Evolutionary conservation across 2,113 vertebrate genomes (phyloP), one percentile per base, ranked within the genome.

Genomic region (Corythaixoides concolor): DNA sequence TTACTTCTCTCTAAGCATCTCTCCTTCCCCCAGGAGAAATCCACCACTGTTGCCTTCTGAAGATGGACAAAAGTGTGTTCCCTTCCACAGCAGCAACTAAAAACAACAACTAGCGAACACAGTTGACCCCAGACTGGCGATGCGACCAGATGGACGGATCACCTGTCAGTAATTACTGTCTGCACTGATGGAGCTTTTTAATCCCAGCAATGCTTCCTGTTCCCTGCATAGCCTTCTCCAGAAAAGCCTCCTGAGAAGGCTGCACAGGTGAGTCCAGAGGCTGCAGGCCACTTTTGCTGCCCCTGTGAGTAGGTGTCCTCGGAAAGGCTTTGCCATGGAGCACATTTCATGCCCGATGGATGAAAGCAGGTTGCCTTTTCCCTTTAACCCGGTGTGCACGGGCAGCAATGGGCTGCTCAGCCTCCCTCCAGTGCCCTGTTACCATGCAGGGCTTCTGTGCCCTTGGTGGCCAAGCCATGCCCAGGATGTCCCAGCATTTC

Each of bases 381-480:
- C 49, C 45, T 74, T 30, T 37, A 50, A 45, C 3, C 8, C 53
- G 33, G 7, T 39, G 66, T 0, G 0, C 39, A 13, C 24, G 68
- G 39, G 59, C 59, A 60, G 10, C 4, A 3, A 32, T 0, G 1
- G 20, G 28, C 28, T 58, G 41, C 70, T 58, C 50, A 77, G 33
- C 5, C 12, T 32, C 33, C 8, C 35, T 11, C 24, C 2, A 0
- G 18, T 47, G 70, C 14, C 30, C 47, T 70, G 41, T 12, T 43
- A 43, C 14, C 13, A 5, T 2, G 9, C 37, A 70, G 50, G n/a
- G 7, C 22, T 70, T 37, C 56, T 17, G 39, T 35, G 73, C 43
- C 35, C 60, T 32, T 24, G 50, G 20, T 41, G 32, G 63, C 53
- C 73, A 72, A 63, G 11, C 35, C 13, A 24, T 21, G 30, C 9